Conservation (phyloP, 2,888 invertebrate genomes). For the Antheraea yamamai region DNA sequence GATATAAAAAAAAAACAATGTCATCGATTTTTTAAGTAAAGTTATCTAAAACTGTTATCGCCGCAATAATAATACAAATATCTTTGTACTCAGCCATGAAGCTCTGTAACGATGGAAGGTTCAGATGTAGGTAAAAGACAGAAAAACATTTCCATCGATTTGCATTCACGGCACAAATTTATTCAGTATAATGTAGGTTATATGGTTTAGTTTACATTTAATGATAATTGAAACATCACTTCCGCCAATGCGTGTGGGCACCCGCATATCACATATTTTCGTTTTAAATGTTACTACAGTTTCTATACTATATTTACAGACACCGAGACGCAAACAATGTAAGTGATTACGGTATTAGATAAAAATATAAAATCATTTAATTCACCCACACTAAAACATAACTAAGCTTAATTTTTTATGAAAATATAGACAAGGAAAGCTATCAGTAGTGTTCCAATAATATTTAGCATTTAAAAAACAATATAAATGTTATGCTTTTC, state of each 20-base stretch:
- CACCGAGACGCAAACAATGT: not conserved
- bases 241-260: slow-evolving; percentile 69
- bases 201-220: slow-evolving; percentile 47
- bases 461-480: not conserved
- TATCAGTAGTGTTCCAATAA: not conserved
- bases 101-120: not conserved
- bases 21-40: no score
- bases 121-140: not conserved
- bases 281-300: slow-evolving; percentile 44
- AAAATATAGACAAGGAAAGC: not conserved
- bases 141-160: not conserved
- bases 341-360: not conserved
- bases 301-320: slow-evolving; percentile 36
- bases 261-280: slow-evolving; percentile 68
- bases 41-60: not conserved
- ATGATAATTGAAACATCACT: slow-evolving; percentile 60
- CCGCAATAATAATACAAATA: not conserved
- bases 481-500: not conserved
- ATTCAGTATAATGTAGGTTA: slow-evolving; percentile 41
- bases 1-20: no score
- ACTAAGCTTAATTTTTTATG: not conserved
- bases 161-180: slow-evolving; percentile 16
- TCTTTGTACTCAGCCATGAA: not conserved
- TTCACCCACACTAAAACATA: not conserved
- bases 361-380: not conserved